These are phyloP conservation scores for Zaprionus kolodkinae DNA, from an alignment of 1,140 invertebrate species.

Conservation along the genomic window DNA sequence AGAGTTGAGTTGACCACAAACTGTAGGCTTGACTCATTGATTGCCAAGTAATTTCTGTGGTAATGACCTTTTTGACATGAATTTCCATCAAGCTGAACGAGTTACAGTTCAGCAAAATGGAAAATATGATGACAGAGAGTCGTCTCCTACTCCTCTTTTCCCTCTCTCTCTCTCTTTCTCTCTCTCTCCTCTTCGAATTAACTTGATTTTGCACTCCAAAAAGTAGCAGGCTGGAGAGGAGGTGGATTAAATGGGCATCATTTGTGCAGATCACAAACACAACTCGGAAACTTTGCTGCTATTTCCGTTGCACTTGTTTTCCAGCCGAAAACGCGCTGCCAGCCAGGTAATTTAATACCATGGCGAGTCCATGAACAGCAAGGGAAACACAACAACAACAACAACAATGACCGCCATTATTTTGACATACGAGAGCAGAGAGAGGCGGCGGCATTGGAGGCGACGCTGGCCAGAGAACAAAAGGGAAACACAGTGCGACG, in stretches of 20 bases:
- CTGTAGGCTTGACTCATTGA: conserved; percentile 33
- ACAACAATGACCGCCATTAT: conserved; percentile 72
- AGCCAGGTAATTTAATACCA: conserved; percentile 43
- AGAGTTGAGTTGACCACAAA: conserved; percentile 43
- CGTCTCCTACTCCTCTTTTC: neutral
- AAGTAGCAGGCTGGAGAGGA: neutral
- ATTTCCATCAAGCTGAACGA: conserved; percentile 30
- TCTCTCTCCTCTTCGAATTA: neutral
- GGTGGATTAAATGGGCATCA: neutral
- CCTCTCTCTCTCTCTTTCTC: too few relatives aligned
- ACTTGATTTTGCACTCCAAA: neutral
- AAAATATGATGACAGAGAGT: conserved; percentile 3
- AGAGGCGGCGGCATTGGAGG: conserved; percentile 5
- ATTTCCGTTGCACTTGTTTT: conserved; percentile 35
- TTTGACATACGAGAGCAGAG: conserved; percentile 72
- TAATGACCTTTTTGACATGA: conserved; percentile 37
- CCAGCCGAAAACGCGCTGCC: conserved; percentile 8
- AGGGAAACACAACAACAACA: conserved; percentile 29
- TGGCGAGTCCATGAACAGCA: conserved; percentile 22
- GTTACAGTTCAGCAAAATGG: neutral
- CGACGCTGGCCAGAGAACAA: conserved; percentile 25
- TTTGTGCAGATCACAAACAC: conserved; percentile 9
- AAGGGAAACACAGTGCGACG: conserved; percentile 62
- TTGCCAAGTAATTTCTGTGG: conserved; percentile 44
- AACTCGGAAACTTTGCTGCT: conserved; percentile 7